phyloP scores from a whole-genome alignment of 2,888 invertebrate species.

The Xanthia togata region DNA sequence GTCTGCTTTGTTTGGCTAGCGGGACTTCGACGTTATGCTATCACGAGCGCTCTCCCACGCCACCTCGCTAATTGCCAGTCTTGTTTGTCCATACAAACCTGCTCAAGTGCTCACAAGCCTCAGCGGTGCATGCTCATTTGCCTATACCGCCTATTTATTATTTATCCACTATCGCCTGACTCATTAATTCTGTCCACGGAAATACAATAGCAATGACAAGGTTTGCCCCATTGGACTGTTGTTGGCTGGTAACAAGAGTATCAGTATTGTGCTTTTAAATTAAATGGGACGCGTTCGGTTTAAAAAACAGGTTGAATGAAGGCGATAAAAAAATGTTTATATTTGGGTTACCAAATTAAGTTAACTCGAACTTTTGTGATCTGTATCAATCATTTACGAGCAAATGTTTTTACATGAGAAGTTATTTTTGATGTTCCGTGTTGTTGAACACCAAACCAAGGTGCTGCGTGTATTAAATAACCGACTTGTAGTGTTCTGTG shows the following conservation, averaged over 20 bases:
- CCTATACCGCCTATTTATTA: constrained; percentile 52
- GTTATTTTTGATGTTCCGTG: not conserved
- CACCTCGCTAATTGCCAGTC: constrained; percentile 74
- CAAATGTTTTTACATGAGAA: not conserved
- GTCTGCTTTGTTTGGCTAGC: constrained; percentile 81
- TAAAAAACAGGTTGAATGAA: not conserved
- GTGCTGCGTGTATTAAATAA: constrained; percentile 47
- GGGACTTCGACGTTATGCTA: constrained; percentile 72
- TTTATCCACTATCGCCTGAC: constrained; percentile 42
- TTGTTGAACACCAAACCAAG: not conserved
- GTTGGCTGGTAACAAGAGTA: constrained; percentile 17
- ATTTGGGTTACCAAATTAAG: not conserved
- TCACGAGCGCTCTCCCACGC: constrained; percentile 70
- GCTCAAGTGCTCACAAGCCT: constrained; percentile 56
- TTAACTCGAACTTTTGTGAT: not conserved
- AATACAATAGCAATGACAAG: constrained; percentile 39
- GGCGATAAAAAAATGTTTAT: not conserved
- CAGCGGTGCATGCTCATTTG: constrained; percentile 56
- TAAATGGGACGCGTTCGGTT: not conserved
- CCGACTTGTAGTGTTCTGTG: constrained; percentile 58
- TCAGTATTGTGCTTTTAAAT: constrained; percentile 34
- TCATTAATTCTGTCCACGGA: constrained; percentile 55
- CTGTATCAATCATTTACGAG: not conserved
- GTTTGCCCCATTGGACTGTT: constrained; percentile 46
- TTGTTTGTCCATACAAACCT: constrained; percentile 69